Base-by-base conservation (phyloP, 2,797 vertebrate genomes). In the Enteromius thamalakanensis region DNA sequence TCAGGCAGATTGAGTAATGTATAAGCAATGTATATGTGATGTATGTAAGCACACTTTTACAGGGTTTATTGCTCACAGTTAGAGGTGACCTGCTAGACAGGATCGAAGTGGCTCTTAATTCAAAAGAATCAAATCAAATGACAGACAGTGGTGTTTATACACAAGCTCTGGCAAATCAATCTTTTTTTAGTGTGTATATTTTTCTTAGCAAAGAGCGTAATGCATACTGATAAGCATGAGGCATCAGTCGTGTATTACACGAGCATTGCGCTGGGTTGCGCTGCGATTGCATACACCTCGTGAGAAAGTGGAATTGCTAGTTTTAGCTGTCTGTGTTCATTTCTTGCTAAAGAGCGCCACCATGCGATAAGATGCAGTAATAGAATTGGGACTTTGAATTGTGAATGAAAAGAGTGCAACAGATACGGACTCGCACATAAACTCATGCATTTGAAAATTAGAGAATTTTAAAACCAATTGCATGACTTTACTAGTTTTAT, bases 221-320 rank as follows among this genome's bases (percentile, higher is more conserved):
- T 42, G 60, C 58, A 75, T 37, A 70, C 77, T 75, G 64, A 79
- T 34, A 64, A 71, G 49, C 32, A 67, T n/a, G 40, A 74, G 76
- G 26, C 78, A 23, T 76, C 53, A n/a, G 51, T 23, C 60, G 23
- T 79, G 86, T 84, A 21, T 92, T 92, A 91, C 87, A 89, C 86
- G 89, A 87, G 86, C 89, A 86, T 94, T 94, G 91, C 92, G 78
- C 68, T 84, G 87, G 93, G 92, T 95, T 95, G 92, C 94, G 88
- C 86, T 89, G 89, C 92, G 93, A 92, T 94, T 94, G 93, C 94
- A 90, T 90, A 92, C 88, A 90, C 90, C 91, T 91, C 91, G 86
- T 71, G 80, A 92, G 92, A 92, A 92, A 86, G 85, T 80, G 84
- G 82, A 42, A 76, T 65, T 84, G 72, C 77, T 60, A 9, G 78